Evolutionary conservation across 2,113 vertebrate species (phyloP).

Genomic region (Syngnathoides biaculeatus): DNA sequence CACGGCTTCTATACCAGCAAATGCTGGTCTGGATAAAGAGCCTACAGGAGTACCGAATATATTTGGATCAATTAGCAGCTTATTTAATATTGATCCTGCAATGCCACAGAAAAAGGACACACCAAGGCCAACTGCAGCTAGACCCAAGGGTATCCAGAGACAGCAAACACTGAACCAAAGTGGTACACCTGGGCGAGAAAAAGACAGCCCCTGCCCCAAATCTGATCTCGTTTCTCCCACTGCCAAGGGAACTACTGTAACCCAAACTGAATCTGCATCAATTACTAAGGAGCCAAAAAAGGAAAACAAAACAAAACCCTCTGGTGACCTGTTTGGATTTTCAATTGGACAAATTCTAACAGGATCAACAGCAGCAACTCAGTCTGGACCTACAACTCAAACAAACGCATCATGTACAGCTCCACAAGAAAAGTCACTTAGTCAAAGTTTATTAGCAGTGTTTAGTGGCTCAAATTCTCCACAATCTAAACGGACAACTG

Average conservation of each 20-base stretch:
- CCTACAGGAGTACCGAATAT: slow-evolving; percentile 73
- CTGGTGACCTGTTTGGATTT: slow-evolving; percentile 72
- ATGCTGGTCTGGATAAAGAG: slow-evolving; percentile 69
- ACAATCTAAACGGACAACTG: slow-evolving; percentile 46
- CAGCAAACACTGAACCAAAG: slow-evolving; percentile 56
- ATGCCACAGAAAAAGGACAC: slow-evolving; percentile 52
- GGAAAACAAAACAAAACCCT: slow-evolving; percentile 59
- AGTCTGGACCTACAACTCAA: slow-evolving; percentile 25
- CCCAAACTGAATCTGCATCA: slow-evolving; percentile 38
- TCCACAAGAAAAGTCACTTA: slow-evolving; percentile 61
- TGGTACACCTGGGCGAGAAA: slow-evolving; percentile 18
- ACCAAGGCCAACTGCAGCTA: slow-evolving; percentile 39
- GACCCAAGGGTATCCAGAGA: slow-evolving; percentile 57
- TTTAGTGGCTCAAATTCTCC: slow-evolving; percentile 56
- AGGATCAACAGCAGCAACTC: slow-evolving; percentile 46
- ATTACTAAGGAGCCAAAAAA: slow-evolving; percentile 57
- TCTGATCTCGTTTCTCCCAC: slow-evolving; percentile 44
- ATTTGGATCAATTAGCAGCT: slow-evolving; percentile 80
- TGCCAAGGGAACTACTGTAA: slow-evolving; percentile 22
- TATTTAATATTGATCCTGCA: slow-evolving; percentile 77
- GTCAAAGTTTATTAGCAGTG: slow-evolving; percentile 65
- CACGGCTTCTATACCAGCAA: slow-evolving; percentile 39
- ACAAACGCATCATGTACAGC: slow-evolving; percentile 20
- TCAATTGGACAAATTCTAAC: slow-evolving; percentile 73
- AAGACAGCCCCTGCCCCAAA: slow-evolving; percentile 29